These are phyloP conservation scores for Pelodiscus sinensis DNA, from an alignment of 2,113 vertebrate genomes.

Conservation along the genomic window DNA sequence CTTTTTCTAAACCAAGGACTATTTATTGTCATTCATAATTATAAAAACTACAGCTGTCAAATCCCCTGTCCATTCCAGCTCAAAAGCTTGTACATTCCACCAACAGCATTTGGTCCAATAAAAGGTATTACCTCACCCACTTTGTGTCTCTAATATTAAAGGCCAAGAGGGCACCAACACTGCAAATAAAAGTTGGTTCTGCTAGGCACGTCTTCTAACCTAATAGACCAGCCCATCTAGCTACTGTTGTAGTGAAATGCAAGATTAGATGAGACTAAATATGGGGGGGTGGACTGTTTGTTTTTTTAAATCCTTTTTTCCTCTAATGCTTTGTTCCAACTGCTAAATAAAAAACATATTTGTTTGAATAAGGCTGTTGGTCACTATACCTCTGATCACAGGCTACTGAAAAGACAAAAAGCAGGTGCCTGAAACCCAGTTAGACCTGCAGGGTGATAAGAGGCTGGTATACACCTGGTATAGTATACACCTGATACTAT, in stretches of 20 bases:
- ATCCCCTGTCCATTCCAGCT: neutral
- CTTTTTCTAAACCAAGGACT: too few species aligned
- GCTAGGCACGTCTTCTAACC: neutral
- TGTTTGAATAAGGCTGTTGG: neutral
- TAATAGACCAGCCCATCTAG: neutral
- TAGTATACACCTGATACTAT: neutral
- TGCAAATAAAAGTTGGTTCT: neutral
- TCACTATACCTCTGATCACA: neutral
- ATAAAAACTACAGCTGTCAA: too few species aligned
- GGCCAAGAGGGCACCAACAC: neutral
- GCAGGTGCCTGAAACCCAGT: neutral
- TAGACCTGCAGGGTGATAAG: neutral
- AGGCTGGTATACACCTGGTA: neutral
- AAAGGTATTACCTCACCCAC: neutral
- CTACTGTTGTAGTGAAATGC: neutral
- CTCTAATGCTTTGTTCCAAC: neutral
- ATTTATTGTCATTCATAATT: too few species aligned
- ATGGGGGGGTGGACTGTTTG: too few species aligned
- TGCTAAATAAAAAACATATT: neutral
- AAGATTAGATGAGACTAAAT: too few species aligned
- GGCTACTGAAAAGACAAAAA: neutral
- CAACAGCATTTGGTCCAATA: neutral
- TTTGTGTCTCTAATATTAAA: neutral
- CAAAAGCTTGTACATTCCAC: neutral
- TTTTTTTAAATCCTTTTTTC: neutral